Conservation (phyloP, 2,113 vertebrate species). For the Zosterops japonicus region DNA sequence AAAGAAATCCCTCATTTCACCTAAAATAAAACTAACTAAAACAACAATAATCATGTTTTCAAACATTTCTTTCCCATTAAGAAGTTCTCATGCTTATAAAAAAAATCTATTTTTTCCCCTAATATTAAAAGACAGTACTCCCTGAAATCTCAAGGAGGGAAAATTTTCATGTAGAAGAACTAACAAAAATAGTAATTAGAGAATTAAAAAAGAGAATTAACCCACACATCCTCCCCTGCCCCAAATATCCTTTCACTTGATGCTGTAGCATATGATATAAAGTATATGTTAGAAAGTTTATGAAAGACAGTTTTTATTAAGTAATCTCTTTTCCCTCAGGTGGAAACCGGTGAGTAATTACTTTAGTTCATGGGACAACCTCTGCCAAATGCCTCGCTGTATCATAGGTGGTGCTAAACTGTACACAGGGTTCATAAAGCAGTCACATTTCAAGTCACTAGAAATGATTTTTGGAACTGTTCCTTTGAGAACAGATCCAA, state of each 20-base stretch:
- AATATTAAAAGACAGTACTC: background rate
- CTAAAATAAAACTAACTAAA: background rate
- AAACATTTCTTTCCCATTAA: background rate
- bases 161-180: background rate
- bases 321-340: background rate
- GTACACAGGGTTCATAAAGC: rapidly evolving
- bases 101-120: background rate
- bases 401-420: background rate
- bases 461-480: background rate
- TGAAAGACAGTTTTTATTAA: background rate
- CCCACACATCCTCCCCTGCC: background rate
- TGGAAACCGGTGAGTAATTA: background rate
- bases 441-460: background rate
- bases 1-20: background rate
- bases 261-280: background rate
- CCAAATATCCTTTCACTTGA: background rate
- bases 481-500: background rate
- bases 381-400: background rate
- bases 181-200: background rate
- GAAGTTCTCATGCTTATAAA: background rate
- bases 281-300: background rate
- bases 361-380: background rate
- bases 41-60: background rate
- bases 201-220: background rate
- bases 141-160: background rate